Base-by-base conservation (phyloP, 2,888 invertebrate genomes). In the Elysia crispata region DNA sequence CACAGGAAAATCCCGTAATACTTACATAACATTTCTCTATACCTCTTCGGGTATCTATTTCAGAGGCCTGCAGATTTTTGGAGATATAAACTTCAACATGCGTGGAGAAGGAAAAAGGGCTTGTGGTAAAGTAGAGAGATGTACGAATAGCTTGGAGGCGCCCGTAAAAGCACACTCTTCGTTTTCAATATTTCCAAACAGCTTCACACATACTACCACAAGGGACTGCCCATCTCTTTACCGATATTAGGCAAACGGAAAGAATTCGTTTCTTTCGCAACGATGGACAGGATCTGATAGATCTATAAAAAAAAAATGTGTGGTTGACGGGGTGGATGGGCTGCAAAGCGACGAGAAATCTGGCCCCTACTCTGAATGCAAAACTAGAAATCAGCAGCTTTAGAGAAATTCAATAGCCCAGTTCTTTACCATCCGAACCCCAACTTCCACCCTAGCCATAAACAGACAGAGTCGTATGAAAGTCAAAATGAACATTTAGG, bases 291-390 rank as follows among this genome's bases (percentile, higher is more conserved):
- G 84, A 87, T 49, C 70, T 90, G 50, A 82, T 80, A 1, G 87
- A 89, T 57, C 86, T 89, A n/a, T n/a, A n/a, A n/a, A n/a, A n/a
- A 11, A 83, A 74, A 0, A 77, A 85, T 11, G 88, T 87, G 0
- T 90, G 90, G 90, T 83, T 84, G 75, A 90, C 90, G 1, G 90
- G 90, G 1, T 90, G 87, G 84, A 83, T 83, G 8, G 79, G 83
- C 49, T 90, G 90, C 82, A 82, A 86, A 28, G 86, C 87, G 62
- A 86, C 85, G 0, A 89, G 90, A 1, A 86, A 86, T 72, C 64
- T 86, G 67, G 86, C 88, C 0, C 90, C 90, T 8, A 85, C 86
- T 41, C 41, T 74, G 6, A 84, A 86, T 31, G 15, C 30, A 13
- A 41, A 60, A n/a, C 62, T 81, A 13, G 15, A 57, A 13, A 23